Evolutionary conservation across 30 jellyfish, hydroid and myxozoan genomes (phyloP).

Genomic region (Hydra vulgaris): DNA sequence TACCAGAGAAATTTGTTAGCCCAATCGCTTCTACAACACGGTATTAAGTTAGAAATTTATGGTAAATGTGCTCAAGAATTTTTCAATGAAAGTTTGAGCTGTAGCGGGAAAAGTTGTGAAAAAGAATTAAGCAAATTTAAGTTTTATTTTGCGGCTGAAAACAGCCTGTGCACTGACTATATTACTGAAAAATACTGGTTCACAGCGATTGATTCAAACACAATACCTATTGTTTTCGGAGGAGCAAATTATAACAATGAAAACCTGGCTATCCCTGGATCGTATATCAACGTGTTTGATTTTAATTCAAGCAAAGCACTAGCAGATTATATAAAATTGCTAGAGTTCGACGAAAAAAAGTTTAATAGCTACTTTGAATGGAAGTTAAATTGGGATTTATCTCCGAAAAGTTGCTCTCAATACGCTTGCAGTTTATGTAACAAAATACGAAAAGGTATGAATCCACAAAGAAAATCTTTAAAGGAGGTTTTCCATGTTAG

Average conservation of each 20-base stretch:
- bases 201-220: not conserved
- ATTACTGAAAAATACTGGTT: slow-evolving; percentile 17
- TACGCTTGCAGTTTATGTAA: not conserved
- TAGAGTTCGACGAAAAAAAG: not conserved
- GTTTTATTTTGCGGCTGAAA: slow-evolving; percentile 15
- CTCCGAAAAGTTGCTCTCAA: not conserved
- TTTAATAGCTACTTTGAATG: slow-evolving; percentile 11
- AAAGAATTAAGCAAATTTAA: not conserved
- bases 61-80: not conserved
- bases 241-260: slow-evolving; percentile 5
- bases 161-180: slow-evolving; percentile 8
- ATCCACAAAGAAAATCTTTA: not conserved
- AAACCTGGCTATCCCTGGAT: slow-evolving; percentile 7
- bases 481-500: not conserved
- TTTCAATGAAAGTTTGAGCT: not conserved
- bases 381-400: slow-evolving; percentile 3
- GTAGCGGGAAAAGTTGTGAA: not conserved
- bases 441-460: not conserved
- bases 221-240: slow-evolving; percentile 14
- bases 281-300: slow-evolving; percentile 1
- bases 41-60: not conserved
- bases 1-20: not conserved
- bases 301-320: not conserved
- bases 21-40: not conserved
- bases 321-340: slow-evolving; percentile 15